Percentiles rank a stretch among this genome's conserved stretches.
phyloP scores from a whole-genome alignment of 2,113 vertebrate genomes.

The Syrrhaptes paradoxus region DNA sequence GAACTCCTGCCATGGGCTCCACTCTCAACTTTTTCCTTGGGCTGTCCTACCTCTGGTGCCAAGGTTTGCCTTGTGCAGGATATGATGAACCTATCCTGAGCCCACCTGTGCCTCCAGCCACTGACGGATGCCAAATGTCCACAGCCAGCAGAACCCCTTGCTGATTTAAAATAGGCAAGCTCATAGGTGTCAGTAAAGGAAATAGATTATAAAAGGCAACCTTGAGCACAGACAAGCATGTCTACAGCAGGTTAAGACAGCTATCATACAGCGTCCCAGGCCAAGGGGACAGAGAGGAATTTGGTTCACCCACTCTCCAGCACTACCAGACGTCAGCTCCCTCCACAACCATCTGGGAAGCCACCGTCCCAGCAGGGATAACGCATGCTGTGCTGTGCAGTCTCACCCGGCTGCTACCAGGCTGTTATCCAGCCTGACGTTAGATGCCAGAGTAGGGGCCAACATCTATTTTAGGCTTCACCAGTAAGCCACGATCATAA shows the following conservation, averaged over 20 bases:
- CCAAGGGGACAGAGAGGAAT: background rate
- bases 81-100: background rate
- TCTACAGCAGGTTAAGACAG: background rate
- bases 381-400: background rate
- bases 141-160: background rate
- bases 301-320: background rate
- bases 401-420: background rate
- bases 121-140: background rate
- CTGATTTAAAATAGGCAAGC: background rate
- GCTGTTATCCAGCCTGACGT: background rate
- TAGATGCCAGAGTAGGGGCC: background rate
- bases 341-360: slow-evolving; percentile 1
- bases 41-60: background rate
- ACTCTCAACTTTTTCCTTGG: background rate
- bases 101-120: background rate
- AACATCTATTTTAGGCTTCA: background rate
- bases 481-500: background rate
- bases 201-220: background rate
- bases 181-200: background rate
- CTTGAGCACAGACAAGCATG: background rate
- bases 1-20: background rate
- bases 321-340: background rate
- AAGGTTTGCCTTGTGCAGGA: background rate
- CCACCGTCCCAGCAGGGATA: background rate
- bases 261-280: background rate